Conservation (phyloP, 2,113 vertebrate species). For the Sprattus sprattus region DNA sequence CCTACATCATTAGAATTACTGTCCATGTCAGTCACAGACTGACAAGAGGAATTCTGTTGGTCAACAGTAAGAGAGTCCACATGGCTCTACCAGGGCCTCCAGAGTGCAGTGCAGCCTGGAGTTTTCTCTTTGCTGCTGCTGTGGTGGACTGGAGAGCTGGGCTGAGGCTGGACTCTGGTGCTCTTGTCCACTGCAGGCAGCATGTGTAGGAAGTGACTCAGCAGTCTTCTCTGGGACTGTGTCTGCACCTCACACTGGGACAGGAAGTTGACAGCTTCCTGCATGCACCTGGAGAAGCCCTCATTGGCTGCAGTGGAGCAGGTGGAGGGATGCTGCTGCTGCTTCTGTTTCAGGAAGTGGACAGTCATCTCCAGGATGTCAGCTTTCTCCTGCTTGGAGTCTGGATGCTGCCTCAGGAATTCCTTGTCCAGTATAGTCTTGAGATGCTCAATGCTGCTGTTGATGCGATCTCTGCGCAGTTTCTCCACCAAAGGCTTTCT, state of each 20-base stretch:
- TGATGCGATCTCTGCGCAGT: conserved; percentile 71
- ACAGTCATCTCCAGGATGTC: conserved; percentile 77
- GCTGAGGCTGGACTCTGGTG: conserved; percentile 41
- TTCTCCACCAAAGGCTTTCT: conserved; percentile 77
- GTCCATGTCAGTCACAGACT: conserved; percentile 62
- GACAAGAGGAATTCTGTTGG: conserved; percentile 44
- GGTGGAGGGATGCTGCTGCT: conserved; percentile 55
- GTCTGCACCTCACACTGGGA: conserved; percentile 58
- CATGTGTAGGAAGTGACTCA: conserved; percentile 65
- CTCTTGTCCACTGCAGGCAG: conserved; percentile 42
- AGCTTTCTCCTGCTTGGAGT: conserved; percentile 77
- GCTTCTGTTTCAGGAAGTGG: conserved; percentile 62
- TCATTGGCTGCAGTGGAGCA: conserved; percentile 43
- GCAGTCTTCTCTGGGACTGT: conserved; percentile 56
- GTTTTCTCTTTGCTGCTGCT: conserved; percentile 46
- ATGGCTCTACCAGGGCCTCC: conserved; percentile 72
- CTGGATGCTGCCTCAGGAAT: conserved; percentile 71
- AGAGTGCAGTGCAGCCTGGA: conserved; percentile 50
- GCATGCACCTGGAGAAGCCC: conserved; percentile 68
- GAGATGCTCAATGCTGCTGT: conserved; percentile 75
- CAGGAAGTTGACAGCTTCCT: conserved; percentile 69
- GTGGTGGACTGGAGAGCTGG: conserved; percentile 55
- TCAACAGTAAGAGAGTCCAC: background rate
- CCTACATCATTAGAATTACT: conserved; percentile 53
- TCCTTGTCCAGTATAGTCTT: conserved; percentile 68